Conservation (phyloP, 2,888 invertebrate species). For the Hemistola chrysoprasaria region DNA sequence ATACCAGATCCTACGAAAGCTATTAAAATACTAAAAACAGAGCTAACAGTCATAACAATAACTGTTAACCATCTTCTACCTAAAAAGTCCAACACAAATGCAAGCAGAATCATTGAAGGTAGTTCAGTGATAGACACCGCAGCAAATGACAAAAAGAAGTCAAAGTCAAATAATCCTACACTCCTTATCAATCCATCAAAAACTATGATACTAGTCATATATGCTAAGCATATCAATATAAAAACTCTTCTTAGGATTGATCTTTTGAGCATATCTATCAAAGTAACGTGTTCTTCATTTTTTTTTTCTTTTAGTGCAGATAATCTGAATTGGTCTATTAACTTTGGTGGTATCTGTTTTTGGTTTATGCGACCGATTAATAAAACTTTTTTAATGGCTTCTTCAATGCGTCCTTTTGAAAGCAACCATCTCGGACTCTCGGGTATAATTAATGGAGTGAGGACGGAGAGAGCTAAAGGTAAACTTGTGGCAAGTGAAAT, state of each 20-base stretch:
- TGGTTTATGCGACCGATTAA: slow-evolving; percentile 52
- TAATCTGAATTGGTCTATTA: slow-evolving; percentile 49
- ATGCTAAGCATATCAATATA: slow-evolving; percentile 47
- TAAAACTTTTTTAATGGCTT: slow-evolving; percentile 48
- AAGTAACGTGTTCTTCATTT: slow-evolving; percentile 38
- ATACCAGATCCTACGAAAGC: slow-evolving; percentile 44
- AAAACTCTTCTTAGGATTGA: slow-evolving; percentile 49
- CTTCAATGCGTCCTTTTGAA: slow-evolving; percentile 53
- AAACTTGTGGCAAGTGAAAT: slow-evolving; percentile 54
- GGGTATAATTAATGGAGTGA: slow-evolving; percentile 50
- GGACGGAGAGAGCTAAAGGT: slow-evolving; percentile 45
- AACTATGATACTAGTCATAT: slow-evolving; percentile 49
- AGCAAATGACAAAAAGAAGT: slow-evolving; percentile 58
- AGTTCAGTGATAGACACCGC: slow-evolving; percentile 55
- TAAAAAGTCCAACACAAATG: slow-evolving; percentile 53
- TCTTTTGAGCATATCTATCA: slow-evolving; percentile 49
- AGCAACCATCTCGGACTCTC: slow-evolving; percentile 61
- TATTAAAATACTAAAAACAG: slow-evolving; percentile 46
- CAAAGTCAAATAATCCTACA: slow-evolving; percentile 48
- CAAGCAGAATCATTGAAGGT: slow-evolving; percentile 50
- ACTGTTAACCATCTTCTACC: slow-evolving; percentile 55
- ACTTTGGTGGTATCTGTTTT: slow-evolving; percentile 45
- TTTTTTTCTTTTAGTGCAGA: slow-evolving; percentile 30
- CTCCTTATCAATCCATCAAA: slow-evolving; percentile 55
- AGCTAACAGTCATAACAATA: slow-evolving; percentile 38